Percentiles rank a stretch among this genome's conserved stretches.
These are phyloP conservation scores for Petroica traversi DNA, from an alignment of 2,113 vertebrate genomes.

Conservation along the genomic window DNA sequence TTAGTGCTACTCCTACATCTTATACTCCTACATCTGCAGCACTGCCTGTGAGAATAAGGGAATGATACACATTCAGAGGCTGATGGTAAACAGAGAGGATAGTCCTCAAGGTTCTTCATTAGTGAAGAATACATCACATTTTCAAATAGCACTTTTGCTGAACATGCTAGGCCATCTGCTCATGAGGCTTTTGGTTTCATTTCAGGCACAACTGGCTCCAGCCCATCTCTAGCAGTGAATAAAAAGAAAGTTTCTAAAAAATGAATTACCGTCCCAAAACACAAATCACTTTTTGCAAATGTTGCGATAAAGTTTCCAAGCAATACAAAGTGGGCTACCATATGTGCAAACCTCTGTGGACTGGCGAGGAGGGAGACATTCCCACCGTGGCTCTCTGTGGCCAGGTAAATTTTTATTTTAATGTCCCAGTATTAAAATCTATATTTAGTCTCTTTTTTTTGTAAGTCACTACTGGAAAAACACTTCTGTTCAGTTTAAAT, in stretches of 20 bases:
- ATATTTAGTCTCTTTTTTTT: neutral
- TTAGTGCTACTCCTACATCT: neutral
- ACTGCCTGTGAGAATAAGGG: slow-evolving; percentile 15
- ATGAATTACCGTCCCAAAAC: slow-evolving; percentile 53
- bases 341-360: slow-evolving; percentile 19
- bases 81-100: slow-evolving; percentile 14
- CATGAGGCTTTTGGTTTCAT: slow-evolving; percentile 55
- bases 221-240: slow-evolving; percentile 47
- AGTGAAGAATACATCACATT: slow-evolving; percentile 47
- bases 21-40: neutral
- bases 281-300: slow-evolving; percentile 60
- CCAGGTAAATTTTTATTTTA: neutral
- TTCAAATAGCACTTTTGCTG: slow-evolving; percentile 43
- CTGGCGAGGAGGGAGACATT: neutral
- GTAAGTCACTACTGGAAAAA: neutral
- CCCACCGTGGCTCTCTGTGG: neutral
- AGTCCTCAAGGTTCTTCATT: slow-evolving; percentile 64
- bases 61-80: neutral
- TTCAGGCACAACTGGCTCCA: slow-evolving; percentile 64
- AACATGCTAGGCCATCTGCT: slow-evolving; percentile 65
- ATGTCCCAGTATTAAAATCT: neutral
- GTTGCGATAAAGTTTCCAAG: slow-evolving; percentile 45
- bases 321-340: neutral
- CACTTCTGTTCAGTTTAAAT: neutral
- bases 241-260: slow-evolving; percentile 59